Evolutionary conservation across 2,113 vertebrate species (phyloP).

Genomic region (Micronycteris hirsuta): DNA sequence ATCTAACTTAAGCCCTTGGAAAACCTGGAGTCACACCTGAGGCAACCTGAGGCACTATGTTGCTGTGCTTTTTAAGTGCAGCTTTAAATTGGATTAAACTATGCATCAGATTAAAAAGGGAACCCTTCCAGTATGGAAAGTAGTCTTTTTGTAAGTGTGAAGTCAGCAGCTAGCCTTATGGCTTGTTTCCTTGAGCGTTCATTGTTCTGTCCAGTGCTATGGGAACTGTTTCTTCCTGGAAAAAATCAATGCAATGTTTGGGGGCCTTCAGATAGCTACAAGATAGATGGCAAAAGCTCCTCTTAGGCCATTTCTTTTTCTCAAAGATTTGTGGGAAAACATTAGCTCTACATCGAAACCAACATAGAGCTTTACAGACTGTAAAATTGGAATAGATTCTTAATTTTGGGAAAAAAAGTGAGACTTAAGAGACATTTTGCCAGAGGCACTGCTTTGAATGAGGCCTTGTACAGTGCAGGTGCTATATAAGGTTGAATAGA

Average conservation of each 20-base stretch:
- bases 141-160: slow-evolving; percentile 42
- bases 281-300: background rate
- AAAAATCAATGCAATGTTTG: slow-evolving; percentile 24
- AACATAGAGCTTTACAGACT: background rate
- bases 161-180: slow-evolving; percentile 16
- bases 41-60: background rate
- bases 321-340: background rate
- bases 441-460: background rate
- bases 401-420: background rate
- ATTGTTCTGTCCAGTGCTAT: slow-evolving; percentile 44
- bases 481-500: background rate
- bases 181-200: slow-evolving; percentile 59
- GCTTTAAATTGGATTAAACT: slow-evolving; percentile 39
- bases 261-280: background rate
- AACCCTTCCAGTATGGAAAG: background rate
- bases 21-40: background rate
- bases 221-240: slow-evolving; percentile 38
- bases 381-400: background rate
- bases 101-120: background rate
- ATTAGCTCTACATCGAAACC: background rate
- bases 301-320: background rate
- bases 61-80: slow-evolving; percentile 44
- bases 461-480: background rate
- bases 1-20: background rate
- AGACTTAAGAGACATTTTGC: background rate